Conservation (phyloP, 2,113 vertebrate genomes). For the Macrotus californicus region DNA sequence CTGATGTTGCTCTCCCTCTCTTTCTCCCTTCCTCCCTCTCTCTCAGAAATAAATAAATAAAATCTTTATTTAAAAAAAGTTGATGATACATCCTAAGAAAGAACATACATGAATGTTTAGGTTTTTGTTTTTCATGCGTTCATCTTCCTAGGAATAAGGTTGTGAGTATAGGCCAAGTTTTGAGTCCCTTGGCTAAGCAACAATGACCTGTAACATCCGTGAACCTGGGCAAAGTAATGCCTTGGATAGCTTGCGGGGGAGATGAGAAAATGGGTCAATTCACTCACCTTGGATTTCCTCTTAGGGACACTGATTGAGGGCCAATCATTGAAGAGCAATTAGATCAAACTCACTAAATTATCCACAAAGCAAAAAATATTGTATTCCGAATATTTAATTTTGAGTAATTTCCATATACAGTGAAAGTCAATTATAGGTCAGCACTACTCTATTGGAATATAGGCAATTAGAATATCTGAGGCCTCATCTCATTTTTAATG, state of each 20-base stretch:
- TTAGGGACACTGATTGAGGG: neutral
- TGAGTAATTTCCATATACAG: neutral
- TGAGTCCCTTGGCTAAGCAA: neutral
- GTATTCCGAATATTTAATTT: neutral
- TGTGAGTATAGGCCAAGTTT: neutral
- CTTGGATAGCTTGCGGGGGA: neutral
- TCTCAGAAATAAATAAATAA: too few species aligned
- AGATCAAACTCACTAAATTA: neutral
- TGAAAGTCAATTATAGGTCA: neutral
- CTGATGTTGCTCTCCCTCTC: too few species aligned
- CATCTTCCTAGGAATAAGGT: neutral
- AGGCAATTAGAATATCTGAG: neutral
- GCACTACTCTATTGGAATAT: neutral
- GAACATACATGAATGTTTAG: neutral
- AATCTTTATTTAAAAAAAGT: neutral
- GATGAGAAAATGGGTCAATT: neutral
- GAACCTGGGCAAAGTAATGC: neutral
- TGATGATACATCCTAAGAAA: neutral
- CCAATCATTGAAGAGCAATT: neutral
- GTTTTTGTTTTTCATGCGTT: neutral
- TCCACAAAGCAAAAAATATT: neutral
- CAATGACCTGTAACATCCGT: neutral
- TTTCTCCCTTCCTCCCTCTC: too few species aligned
- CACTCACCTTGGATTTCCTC: neutral
- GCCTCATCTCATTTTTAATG: neutral